Base-by-base conservation (phyloP, 2,888 invertebrate genomes). In the Apodemia mormo region DNA sequence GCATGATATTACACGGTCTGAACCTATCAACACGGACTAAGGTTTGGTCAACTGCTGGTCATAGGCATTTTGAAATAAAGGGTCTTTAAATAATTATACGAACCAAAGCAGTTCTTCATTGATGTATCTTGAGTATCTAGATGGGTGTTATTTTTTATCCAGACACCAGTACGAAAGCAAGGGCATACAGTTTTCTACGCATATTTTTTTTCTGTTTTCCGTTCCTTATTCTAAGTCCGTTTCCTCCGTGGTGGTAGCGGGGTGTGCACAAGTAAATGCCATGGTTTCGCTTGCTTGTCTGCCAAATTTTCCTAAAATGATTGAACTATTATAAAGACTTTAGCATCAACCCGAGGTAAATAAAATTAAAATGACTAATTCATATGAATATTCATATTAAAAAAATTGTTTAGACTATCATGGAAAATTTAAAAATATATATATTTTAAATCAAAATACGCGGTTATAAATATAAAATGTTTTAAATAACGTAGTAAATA, bases 211-310 rank as follows among this genome's bases (percentile, higher is more conserved):
- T 10, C 45, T 45, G 12, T 30, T 58, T 58, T 58, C 22, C 30
- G 4, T 58, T 30, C 30, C 58, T 61, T 61, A 61, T 12, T 61
- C 33, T 61, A 61, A 61, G 14, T 61, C 33, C 33, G 33, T 33
- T 61, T 33, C 61, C 33, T 61, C 33, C 61, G 30, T 14, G 61
- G 33, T 30, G 61, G 61, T 61, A 61, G 33, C 33, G 61, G 61
- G 14, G 61, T 64, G 33, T 64, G 61, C 33, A 64, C 61, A 14
- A 64, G 61, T 64, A 64, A 64, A 33, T 64, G 64, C 64, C 64
- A 64, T 37, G 64, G 64, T 64, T 2, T 64, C n/a, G 37, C 1
- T 37, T 64, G 64, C 37, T 37, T 37, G 61, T 64, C 61, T 64
- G 61, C 37, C 61, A 64, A n/a, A n/a, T 33, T 64, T 64, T 37